Evolutionary conservation across 2,797 vertebrate genomes (phyloP).

Genomic region (Darevskia mixta): DNA sequence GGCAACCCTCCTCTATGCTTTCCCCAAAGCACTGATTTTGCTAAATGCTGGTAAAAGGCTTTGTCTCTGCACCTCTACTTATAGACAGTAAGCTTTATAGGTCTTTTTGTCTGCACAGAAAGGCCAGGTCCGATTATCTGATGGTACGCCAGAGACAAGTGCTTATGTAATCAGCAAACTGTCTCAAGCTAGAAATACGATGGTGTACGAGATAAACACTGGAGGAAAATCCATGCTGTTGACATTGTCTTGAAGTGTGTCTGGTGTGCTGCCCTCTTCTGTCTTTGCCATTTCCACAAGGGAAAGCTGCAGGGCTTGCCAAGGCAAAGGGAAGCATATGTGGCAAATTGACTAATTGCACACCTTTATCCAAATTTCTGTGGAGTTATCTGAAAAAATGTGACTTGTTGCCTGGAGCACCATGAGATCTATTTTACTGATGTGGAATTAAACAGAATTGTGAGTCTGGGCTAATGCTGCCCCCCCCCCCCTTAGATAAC

Average conservation of each 20-base stretch:
- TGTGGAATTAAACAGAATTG: neutral
- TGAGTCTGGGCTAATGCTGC: neutral
- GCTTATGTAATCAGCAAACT: conserved; percentile 83
- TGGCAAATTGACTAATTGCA: conserved; percentile 9
- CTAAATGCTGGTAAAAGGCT: conserved; percentile 81
- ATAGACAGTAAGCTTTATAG: conserved; percentile 83
- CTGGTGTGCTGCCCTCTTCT: conserved; percentile 43
- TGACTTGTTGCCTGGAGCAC: neutral
- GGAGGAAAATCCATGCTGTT: conserved; percentile 65
- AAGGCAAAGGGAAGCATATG: neutral
- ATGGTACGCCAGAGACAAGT: conserved; percentile 79
- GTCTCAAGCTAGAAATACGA: conserved; percentile 81
- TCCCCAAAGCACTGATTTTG: conserved; percentile 72
- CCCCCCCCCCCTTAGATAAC: too few species aligned
- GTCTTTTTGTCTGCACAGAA: conserved; percentile 82
- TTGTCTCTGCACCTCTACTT: conserved; percentile 78
- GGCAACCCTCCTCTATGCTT: conserved; percentile 53
- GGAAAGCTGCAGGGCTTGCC: neutral
- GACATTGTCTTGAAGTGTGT: conserved; percentile 54
- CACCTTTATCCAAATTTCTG: neutral
- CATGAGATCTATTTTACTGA: conserved; percentile 4
- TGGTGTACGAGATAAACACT: conserved; percentile 83
- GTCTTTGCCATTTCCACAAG: neutral
- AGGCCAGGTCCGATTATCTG: conserved; percentile 80
- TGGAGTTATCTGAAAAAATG: neutral